Evolutionary conservation across 2,888 invertebrate species (phyloP), one percentile per base, ranked within the genome.

Genomic region (Caradrina kadenii): DNA sequence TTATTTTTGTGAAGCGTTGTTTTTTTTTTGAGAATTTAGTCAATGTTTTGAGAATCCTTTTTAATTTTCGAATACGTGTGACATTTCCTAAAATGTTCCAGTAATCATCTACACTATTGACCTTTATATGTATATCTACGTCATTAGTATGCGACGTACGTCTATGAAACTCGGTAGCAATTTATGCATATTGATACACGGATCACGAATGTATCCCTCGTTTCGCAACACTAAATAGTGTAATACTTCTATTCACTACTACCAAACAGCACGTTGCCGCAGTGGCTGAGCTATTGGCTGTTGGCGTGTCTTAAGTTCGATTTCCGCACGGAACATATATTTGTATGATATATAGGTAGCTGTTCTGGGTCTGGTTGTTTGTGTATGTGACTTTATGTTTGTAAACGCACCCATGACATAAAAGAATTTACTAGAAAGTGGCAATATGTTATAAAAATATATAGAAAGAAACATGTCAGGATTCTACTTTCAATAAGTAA

Each of bases 171-270:
- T 60, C 49, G 50, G 17, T 48, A 72, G 50, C 39, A 62, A 63
- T 70, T 62, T 42, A 63, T 76, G 39, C 4, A 69, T 65, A 80
- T 69, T 81, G 26, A 49, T 76, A 54, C 22, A 42, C 60, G 31
- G 45, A 63, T 53, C 63, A 65, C 48, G 63, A 77, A 63, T 63
- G 59, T 76, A 76, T 76, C 63, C 63, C 56, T 21, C 17, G 50
- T 31, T 60, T 52, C 22, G 39, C 31, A 63, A 53, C 6, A 26
- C 55, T 17, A 48, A 62, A 31, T 76, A 15, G 55, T 17, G n/a
- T 50, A 58, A 48, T 31, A 22, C 48, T 19, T 74, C 49, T 26
- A 53, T 26, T 17, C 1, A 17, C 17, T 5, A 17, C 15, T 45
- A 11, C 13, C 39, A 39, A 35, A 35, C 8, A 35, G 35, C 35